phyloP scores from a whole-genome alignment of 2,113 vertebrate genomes.

The Pyxicephalus adspersus region DNA sequence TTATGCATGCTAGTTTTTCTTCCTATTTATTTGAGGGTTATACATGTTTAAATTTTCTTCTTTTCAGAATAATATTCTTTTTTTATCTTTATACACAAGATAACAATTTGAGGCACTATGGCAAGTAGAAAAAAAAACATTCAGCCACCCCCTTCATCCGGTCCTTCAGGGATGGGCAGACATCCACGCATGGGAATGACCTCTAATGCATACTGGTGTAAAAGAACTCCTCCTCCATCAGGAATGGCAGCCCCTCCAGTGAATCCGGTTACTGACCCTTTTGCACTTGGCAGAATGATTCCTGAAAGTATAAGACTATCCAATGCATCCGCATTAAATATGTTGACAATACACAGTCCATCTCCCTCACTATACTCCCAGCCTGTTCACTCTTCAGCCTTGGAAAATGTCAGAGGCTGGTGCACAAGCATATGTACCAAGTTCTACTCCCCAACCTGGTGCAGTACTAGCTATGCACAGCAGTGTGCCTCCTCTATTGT shows the following conservation, averaged over 20 bases:
- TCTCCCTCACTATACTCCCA: slow-evolving; percentile 65
- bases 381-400: slow-evolving; percentile 48
- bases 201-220: slow-evolving; percentile 81
- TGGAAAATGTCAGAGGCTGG: slow-evolving; percentile 66
- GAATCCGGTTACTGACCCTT: slow-evolving; percentile 89
- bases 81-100: background rate
- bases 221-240: slow-evolving; percentile 64
- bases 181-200: slow-evolving; percentile 74
- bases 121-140: slow-evolving; percentile 66
- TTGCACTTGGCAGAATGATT: slow-evolving; percentile 82
- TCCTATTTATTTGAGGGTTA: too few relatives aligned
- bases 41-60: too few relatives aligned
- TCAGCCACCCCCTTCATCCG: slow-evolving; percentile 86
- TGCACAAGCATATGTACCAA: slow-evolving; percentile 52
- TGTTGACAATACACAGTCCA: slow-evolving; percentile 63
- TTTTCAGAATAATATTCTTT: background rate
- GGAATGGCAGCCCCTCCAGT: slow-evolving; percentile 64
- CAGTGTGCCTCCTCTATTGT: slow-evolving; percentile 55
- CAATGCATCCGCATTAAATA: slow-evolving; percentile 69
- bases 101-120: background rate
- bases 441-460: slow-evolving; percentile 65
- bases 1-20: too few relatives aligned
- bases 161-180: slow-evolving; percentile 73
- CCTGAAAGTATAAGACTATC: slow-evolving; percentile 68
- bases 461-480: slow-evolving; percentile 60